Base-by-base conservation (phyloP, 2,888 invertebrate species). In the Stegophylla sp. region DNA sequence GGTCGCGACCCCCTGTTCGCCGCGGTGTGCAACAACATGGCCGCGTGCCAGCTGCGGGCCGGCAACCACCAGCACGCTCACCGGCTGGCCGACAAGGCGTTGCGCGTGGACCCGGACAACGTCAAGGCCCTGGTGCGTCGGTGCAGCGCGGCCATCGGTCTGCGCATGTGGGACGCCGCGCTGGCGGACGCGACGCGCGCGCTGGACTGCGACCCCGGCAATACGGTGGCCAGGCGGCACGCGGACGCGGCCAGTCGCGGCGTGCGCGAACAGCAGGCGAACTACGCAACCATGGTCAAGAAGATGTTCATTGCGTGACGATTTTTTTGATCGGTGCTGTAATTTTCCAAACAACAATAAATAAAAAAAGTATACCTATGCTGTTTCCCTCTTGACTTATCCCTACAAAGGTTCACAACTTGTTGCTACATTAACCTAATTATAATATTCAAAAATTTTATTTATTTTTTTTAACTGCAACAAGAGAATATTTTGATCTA, bases 11-110 rank as follows among this genome's bases (percentile, higher is more conserved):
- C 53, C 23, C 76, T 84, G 67, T 84, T 84, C 73, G 87, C 90
- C 13, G 91, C 90, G 84, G 87, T 95, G 12, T 93, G 92, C 85
- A 92, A 93, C 84, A 96, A 96, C 86, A 88, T 96, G 85, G 93
- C 95, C 0, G 92, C 92, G 66, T 94, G 95, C 85, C 92, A 94
- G 84, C 88, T 94, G 26, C 91, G 91, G 83, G 89, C 89, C 83
- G 86, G 90, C 13, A 91, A 92, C 83, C 92, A 90, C 86, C 89
- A 90, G 7, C 90, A 91, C 82, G 91, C 91, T 0, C 86, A 93
- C 45, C 88, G 89, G 56, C 88, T 94, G 15, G 93, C 88, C 87
- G 85, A 86, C 12, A 88, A 88, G 84, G 87, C 88, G 23, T 83
- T 90, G 48, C 82, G 83, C 10, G 85, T 86, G 69, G 88, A 89